Base-by-base conservation (phyloP, 2,888 invertebrate genomes). In the Trichogramma dendrolimi region DNA sequence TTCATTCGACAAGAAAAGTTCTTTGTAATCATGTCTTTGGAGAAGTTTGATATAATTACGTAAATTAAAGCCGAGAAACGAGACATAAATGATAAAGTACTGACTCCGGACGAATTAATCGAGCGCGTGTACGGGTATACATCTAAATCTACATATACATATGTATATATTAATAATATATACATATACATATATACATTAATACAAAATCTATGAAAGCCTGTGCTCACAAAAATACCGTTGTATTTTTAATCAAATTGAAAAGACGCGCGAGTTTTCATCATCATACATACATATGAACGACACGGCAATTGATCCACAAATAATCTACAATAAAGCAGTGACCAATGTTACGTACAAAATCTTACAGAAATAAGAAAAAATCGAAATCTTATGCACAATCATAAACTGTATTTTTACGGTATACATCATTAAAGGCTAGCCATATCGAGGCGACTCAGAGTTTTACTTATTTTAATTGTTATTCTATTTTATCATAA, bases 1-100 rank as follows among this genome's bases (percentile, higher is more conserved):
- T 61, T 46, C 14, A 7, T 52, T 53, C 4, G 47, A 39, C 14
- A 40, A 52, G 6, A 41, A 43, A 57, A 51, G 62, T 62, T 65
- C 65, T 62, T 65, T 62, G 62, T 65, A 60, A 62, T 53, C 40
- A 55, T 65, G 60, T 65, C 65, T 65, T 65, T 65, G 65, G 65
- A 65, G 62, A 65, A 50, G 60, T 63, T 61, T 44, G 27, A 62
- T 65, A 53, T 55, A 58, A 40, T 52, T 51, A 8, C n/a, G 14
- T 53, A 48, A 27, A 46, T 42, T 39, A 53, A 55, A 55, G 50
- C 54, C 44, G 62, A 62, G 52, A 65, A 65, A 65, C 58, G 60
- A 65, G 58, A 60, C 62, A 54, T 58, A 47, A 58, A 43, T 39
- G 42, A 52, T 58, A 64, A 61, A 65, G 60, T 65, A 65, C 60